A percentile compares a stretch with the other conserved stretches of the same genome.
Conservation (phyloP, 2,888 invertebrate genomes). For the Blomia tropicalis region DNA sequence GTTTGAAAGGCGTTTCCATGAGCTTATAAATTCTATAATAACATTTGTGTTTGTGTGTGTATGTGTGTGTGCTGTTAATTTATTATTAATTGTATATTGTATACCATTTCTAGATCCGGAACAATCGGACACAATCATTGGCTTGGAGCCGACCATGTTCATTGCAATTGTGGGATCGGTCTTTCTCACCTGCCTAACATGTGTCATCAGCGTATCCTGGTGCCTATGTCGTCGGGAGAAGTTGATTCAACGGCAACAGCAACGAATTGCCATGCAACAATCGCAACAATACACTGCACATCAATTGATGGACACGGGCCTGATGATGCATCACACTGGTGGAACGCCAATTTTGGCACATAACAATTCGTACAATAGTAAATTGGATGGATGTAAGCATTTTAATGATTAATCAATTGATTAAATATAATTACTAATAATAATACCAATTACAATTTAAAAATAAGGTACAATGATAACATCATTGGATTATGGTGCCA, state of each 20-base stretch:
- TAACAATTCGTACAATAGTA: constrained; percentile 5
- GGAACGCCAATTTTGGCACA: neutral
- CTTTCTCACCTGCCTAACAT: constrained; percentile 50
- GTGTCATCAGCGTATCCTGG: constrained; percentile 52
- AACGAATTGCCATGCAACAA: constrained; percentile 26
- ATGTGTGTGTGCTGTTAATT: no score
- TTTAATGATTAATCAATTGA: no score
- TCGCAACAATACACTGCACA: constrained; percentile 23
- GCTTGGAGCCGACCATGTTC: constrained; percentile 59
- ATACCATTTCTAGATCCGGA: no score
- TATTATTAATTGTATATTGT: no score
- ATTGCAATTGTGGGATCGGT: constrained; percentile 53
- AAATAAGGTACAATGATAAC: constrained; percentile 10
- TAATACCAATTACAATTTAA: no score
- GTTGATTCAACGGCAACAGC: constrained; percentile 24
- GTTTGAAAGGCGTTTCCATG: no score
- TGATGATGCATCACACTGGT: constrained; percentile 16
- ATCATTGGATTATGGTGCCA: constrained; percentile 11
- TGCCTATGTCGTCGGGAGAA: constrained; percentile 53
- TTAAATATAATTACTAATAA: no score
- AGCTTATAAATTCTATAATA: no score
- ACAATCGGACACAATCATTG: constrained; percentile 43
- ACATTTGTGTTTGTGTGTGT: no score
- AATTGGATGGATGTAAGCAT: constrained; percentile 12
- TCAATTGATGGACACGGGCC: constrained; percentile 23